A percentile compares a stretch with the other conserved stretches of the same genome.
phyloP scores from a whole-genome alignment of 2,797 vertebrate species.

The Tapera naevia region DNA sequence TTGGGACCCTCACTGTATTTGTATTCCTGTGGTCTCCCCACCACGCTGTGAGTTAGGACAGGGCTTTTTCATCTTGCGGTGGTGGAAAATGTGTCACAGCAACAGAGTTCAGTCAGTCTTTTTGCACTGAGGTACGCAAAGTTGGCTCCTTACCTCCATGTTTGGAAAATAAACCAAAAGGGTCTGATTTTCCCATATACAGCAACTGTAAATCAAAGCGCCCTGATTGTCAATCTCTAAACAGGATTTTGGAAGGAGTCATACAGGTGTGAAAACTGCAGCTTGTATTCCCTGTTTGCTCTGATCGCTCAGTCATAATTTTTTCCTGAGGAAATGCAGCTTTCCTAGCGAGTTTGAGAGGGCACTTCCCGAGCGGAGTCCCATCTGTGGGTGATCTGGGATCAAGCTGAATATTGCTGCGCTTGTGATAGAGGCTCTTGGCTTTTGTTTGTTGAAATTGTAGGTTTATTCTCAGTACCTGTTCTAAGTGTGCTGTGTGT shows the following conservation, averaged over 20 bases:
- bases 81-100: neutral
- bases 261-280: neutral
- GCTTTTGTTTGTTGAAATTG: neutral
- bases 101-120: neutral
- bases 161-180: neutral
- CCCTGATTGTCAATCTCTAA: neutral
- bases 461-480: neutral
- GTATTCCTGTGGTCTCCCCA: neutral
- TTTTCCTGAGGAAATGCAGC: conserved; percentile 14
- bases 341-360: conserved; percentile 6
- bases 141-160: neutral
- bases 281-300: neutral
- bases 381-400: neutral
- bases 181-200: neutral
- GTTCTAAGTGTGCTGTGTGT: conserved; percentile 58
- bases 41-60: neutral
- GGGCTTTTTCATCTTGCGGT: neutral
- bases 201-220: neutral
- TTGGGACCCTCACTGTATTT: neutral
- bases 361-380: neutral
- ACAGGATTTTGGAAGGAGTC: neutral
- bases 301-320: neutral
- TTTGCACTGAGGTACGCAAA: neutral
- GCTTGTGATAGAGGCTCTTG: neutral
- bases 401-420: neutral